Evolutionary conservation across 1,140 invertebrate genomes (phyloP), one percentile per base, ranked within the genome.

Genomic region (Harlomillsia oculata): DNA sequence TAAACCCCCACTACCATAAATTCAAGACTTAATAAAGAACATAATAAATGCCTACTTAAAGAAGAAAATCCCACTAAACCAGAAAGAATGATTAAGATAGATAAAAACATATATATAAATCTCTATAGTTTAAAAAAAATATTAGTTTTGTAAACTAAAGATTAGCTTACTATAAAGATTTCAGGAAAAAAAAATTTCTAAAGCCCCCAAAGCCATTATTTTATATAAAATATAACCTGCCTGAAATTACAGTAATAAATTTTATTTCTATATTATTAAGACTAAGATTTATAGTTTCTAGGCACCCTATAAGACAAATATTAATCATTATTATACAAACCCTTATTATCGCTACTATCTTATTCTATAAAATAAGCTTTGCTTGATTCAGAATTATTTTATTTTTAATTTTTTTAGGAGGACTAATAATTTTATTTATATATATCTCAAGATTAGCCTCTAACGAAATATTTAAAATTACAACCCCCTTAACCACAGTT

Each of bases 1-100:
- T 71, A 76, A 69, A 76, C 63, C 62, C 67, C 68, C 70, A 77
- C 72, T 66, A 77, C 70, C 67, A 77, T 72, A 74, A 72, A 76
- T 70, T 78, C 75, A 66, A 78, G 71, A 55, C 72, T 75, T 69
- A 75, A 68, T 62, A 76, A 67, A 66, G 71, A 69, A 62, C 70
- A 66, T 62, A 76, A 70, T 60, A 75, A 66, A 75, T 78, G 72
- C 56, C 74, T 76, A 67, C 73, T 69, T 63, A 72, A 72, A 53
- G 65, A 72, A 67, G 71, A 64, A 75, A 77, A 71, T 34, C 16
- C 20, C 9, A 53, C 1, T 57, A 8, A 1, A 54, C 53, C 44
- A 14, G 13, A 39, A 25, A 70, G 70, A 40, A 62, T 68, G 5
- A 58, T 69, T 29, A 56, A n/a, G 16, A 52, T 23, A 25, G 32